Evolutionary conservation across 2,113 vertebrate genomes (phyloP), one percentile per base, ranked within the genome.

Genomic region (Cephalophus harveyi): DNA sequence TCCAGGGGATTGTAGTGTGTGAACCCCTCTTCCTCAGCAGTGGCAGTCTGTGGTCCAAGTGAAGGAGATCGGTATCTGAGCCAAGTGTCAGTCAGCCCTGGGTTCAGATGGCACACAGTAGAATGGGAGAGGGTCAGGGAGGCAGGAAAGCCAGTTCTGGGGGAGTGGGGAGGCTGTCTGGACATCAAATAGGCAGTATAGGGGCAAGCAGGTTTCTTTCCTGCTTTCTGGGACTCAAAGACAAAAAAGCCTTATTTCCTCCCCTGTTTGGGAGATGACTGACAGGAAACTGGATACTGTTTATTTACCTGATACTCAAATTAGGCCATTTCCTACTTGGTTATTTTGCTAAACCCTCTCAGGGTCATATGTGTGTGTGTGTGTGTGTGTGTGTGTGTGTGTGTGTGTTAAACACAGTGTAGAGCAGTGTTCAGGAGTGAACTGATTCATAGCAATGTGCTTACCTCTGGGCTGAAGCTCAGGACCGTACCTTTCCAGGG

Each of bases 271-370:
- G 15, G 43, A 96, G 36, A 46, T 84, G 55, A 92, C 78, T 76
- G 59, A 62, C 62, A 95, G 76, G 33, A 57, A 92, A 85, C 52
- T 46, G 90, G 81, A 79, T 40, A 81, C 16, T 2, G 0, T 33
- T 89, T 92, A 30, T 94, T 96, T 83, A 85, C n/a, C 50, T 76
- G 48, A 81, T 93, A 93, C n/a, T 25, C 93, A 93, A 92, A 92
- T 33, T 16, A 43, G 28, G 28, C n/a, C n/a, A 71, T 40, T 19
- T 50, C 23, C 36, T 83, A 83, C 13, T 85, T 4, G 28, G 9
- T 62, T 91, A 30, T 88, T 97, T 97, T 89, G 93, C 67, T 92
- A 48, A 62, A 88, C 48, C 55, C 28, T 43, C 36, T n/a, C 30
- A 57, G 57, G 48, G 46, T 88, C 62, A 52, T 57, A 6, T 81